phyloP scores from a whole-genome alignment of 1,140 invertebrate genomes.

The Apis laboriosa region DNA sequence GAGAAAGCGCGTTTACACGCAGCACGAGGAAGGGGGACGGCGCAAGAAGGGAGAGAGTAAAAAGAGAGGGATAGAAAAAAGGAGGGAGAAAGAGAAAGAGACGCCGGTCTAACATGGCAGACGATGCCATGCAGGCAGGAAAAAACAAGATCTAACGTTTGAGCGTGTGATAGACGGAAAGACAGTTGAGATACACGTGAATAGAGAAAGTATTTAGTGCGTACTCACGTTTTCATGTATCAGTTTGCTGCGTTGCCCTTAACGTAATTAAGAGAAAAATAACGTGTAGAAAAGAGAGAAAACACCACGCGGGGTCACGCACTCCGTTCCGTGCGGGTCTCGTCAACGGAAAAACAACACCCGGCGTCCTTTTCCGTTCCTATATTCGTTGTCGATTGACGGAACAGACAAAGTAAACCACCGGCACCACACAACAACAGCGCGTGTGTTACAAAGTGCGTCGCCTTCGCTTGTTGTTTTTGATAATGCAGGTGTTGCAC shows the following conservation, averaged over 20 bases:
- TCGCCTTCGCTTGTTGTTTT: conserved; percentile 44
- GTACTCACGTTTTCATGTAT: conserved; percentile 54
- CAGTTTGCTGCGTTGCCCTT: conserved; percentile 24
- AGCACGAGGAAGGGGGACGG: conserved; percentile 21
- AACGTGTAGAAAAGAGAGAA: conserved; percentile 18
- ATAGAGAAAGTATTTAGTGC: conserved; percentile 24
- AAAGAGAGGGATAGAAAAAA: conserved; percentile 15
- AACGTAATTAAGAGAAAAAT: conserved; percentile 18
- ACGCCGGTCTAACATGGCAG: conserved; percentile 62
- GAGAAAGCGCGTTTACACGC: conserved; percentile 57
- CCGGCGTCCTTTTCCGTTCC: conserved; percentile 47
- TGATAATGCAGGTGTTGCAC: conserved; percentile 53
- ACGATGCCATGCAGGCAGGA: conserved; percentile 61
- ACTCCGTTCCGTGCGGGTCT: conserved; percentile 56
- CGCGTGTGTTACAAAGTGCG: conserved; percentile 50
- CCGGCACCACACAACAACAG: conserved; percentile 58
- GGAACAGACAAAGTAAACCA: conserved; percentile 28
- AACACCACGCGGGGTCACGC: conserved; percentile 62
- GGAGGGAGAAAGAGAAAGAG: conserved; percentile 34
- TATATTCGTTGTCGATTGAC: conserved; percentile 12
- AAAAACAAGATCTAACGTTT: conserved; percentile 63
- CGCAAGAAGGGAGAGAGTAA: neutral
- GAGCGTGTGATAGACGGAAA: conserved; percentile 34
- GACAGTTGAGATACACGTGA: conserved; percentile 12
- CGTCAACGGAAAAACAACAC: conserved; percentile 62